Percentiles rank a stretch among this genome's conserved stretches.
Conservation (phyloP, 1,140 invertebrate species). For the Hyles vespertilio region DNA sequence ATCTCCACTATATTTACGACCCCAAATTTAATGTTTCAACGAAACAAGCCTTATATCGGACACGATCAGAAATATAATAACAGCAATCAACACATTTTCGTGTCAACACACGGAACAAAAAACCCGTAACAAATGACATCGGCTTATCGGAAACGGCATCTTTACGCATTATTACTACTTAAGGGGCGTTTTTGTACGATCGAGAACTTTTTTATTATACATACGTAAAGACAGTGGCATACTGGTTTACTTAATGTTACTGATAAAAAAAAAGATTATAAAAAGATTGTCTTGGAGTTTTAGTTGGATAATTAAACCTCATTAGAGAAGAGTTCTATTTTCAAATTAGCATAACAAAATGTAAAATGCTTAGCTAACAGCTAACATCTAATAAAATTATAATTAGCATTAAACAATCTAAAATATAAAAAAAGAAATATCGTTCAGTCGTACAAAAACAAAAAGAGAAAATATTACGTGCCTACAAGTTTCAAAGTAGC, state of each 20-base stretch:
- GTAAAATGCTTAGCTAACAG: too few relatives aligned
- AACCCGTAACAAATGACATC: conserved; percentile 50
- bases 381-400: too few relatives aligned
- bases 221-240: conserved; percentile 1
- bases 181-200: not conserved
- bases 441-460: too few relatives aligned
- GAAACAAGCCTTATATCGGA: conserved; percentile 25
- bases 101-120: conserved; percentile 41
- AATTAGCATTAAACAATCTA: too few relatives aligned
- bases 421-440: too few relatives aligned
- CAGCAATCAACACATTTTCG: conserved; percentile 48
- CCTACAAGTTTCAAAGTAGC: too few relatives aligned
- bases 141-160: conserved; percentile 32
- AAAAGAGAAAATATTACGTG: too few relatives aligned
- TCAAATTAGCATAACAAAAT: too few relatives aligned
- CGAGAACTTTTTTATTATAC: not conserved
- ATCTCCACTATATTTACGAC: conserved; percentile 17
- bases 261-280: too few relatives aligned
- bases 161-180: conserved; percentile 31
- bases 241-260: not conserved
- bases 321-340: too few relatives aligned
- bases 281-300: too few relatives aligned
- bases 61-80: conserved; percentile 45
- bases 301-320: too few relatives aligned
- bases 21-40: conserved; percentile 13